These are phyloP conservation scores for Lepidurus couesii DNA, from an alignment of 1,140 invertebrate genomes.

Conservation along the genomic window DNA sequence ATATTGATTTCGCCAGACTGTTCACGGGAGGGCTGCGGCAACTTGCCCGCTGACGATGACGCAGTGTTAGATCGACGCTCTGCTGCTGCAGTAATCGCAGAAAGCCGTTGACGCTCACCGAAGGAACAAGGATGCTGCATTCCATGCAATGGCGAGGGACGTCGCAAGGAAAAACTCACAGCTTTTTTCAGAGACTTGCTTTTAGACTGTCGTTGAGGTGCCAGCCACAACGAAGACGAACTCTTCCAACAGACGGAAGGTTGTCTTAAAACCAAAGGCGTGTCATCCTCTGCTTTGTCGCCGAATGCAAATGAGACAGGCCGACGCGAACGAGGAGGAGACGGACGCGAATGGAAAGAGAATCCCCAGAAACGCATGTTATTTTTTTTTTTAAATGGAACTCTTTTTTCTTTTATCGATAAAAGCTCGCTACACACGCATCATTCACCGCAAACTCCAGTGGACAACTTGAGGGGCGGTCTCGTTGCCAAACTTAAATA, in stretches of 20 bases:
- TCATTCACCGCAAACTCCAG: neutral
- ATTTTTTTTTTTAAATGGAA: neutral
- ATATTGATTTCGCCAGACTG: neutral
- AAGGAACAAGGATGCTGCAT: neutral
- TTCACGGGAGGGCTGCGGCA: neutral
- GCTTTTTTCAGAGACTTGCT: neutral
- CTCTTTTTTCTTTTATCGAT: neutral
- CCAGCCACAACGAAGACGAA: slow-evolving; percentile 17
- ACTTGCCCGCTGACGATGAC: neutral
- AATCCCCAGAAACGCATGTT: neutral
- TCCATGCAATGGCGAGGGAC: neutral
- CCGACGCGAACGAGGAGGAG: neutral
- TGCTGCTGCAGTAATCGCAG: neutral
- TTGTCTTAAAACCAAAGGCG: slow-evolving; percentile 18
- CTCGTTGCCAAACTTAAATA: neutral
- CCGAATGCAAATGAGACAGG: slow-evolving; percentile 1
- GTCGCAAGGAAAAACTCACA: neutral
- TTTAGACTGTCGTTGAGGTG: neutral
- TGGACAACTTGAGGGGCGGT: neutral
- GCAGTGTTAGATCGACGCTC: neutral
- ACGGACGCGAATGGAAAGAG: neutral
- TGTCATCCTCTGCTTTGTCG: slow-evolving; percentile 14
- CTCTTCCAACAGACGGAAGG: neutral
- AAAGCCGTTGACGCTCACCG: neutral
- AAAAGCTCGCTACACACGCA: neutral